Evolutionary conservation across 2,888 invertebrate species (phyloP), one percentile per base, ranked within the genome.

Genomic region (Ditula angustiorana): DNA sequence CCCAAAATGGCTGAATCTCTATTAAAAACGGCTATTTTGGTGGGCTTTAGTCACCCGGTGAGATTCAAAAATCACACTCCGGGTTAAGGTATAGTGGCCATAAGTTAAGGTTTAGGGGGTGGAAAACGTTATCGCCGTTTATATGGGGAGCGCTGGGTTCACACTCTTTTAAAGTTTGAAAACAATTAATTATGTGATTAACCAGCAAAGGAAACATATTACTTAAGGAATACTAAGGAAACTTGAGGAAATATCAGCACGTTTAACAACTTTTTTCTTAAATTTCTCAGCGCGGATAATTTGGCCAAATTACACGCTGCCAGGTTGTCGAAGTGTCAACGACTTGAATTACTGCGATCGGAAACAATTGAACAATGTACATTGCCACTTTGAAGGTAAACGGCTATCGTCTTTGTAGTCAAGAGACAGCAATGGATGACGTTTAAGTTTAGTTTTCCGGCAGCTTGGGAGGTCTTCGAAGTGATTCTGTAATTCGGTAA

Each of bases 401-500:
- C 2, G n/a, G 0, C 26, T 19, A 30, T 24, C 2, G 7, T 37
- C 23, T 2, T 26, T 30, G 4, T 30, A 41, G 23, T 21, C 35
- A 13, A 21, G 19, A 64, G 16, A 23, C 59, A 10, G 46, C 59
- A 26, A 59, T 64, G 46, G 21, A 56, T n/a, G 21, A 4, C 2
- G 16, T 49, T 19, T 13, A 0, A 13, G 47, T 35, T 3, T 13
- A 62, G 21, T 37, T 56, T 30, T n/a, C 35, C 35, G 10, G 16
- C 46, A 28, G 21, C 64, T 8, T 58, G 64, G 64, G 64, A 59
- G 64, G 64, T 64, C 64, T 28, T 7, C 44, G 5, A 30, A n/a
- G n/a, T 24, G 37, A 23, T 24, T 5, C 49, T 44, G 53, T 74
- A 74, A 74, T 73, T 68, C 60, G 67, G 66, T 74, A 70, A 72